Base-by-base conservation (phyloP, 2,888 invertebrate species). In the Teleogryllus oceanicus region DNA sequence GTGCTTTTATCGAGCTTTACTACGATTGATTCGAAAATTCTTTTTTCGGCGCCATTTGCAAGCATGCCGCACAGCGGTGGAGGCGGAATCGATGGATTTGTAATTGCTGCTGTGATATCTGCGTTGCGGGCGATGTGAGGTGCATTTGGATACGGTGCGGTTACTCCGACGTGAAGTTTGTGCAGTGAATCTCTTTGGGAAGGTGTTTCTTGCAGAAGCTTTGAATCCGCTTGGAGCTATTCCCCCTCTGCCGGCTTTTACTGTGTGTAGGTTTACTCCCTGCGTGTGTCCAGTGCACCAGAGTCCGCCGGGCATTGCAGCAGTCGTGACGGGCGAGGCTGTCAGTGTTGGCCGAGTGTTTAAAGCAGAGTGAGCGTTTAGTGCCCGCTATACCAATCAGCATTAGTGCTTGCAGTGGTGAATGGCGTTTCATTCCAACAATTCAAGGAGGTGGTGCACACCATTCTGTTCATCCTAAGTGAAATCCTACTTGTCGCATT, bases 31-130 rank as follows among this genome's bases (percentile, higher is more conserved):
- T 37, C 37, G 37, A 37, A 37, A 37, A 37, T 37, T 37, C 62
- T n/a, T 62, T 74, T 80, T 77, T 77, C 74, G 79, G 79, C 77
- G 77, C 77, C 77, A 77, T 77, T 77, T 77, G 77, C 77, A 49
- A 50, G 49, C 77, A 80, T 77, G 77, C 75, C 74, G 74, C 49
- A 77, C 49, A 37, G 50, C 37, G 62, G 74, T 16, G 74, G 49
- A 80, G 20, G 49, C 37, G 79, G 76, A 79, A 74, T 79, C 50
- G 20, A 49, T 75, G 62, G 62, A 62, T n/a, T 18, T 62, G n/a
- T n/a, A 62, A n/a, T 62, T 8, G 8, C 62, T 62, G 62, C 62
- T 62, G 62, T 62, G 62, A 18, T 18, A n/a, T 62, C 62, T 62
- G 62, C n/a, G 62, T 13, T 62, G 62, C 62, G 62, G 62, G 62